Base-by-base conservation (phyloP, 2,888 invertebrate species). In the Hemaris fuciformis region DNA sequence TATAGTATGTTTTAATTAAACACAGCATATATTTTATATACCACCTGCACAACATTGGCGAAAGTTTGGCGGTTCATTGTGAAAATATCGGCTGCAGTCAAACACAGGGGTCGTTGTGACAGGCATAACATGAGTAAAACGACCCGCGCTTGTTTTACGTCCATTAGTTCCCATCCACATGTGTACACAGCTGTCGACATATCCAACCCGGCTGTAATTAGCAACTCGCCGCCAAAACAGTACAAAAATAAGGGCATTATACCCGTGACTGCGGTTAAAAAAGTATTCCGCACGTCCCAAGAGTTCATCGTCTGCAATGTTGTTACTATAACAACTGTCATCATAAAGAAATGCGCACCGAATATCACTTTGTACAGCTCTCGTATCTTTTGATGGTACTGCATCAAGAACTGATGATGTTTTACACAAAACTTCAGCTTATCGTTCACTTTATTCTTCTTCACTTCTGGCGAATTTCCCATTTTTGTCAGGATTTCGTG, bases 11-110 rank as follows among this genome's bases (percentile, higher is more conserved):
- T 60, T 76, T 75, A 86, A 72, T 86, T 85, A 67, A 85, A 85
- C 27, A 84, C 84, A 10, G 86, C 84, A 63, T 86, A 85, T 68
- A 86, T 82, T 75, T 85, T 85, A 63, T 87, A 87, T 57, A 87
- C 75, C 23, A 83, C 76, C 68, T 84, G 85, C 0, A 75, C 83
- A 3, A 87, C 77, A 15, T 80, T 67, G 0, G 83, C 85, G 60
- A 87, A 87, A 13, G 85, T 87, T 31, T 85, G 77, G 41, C 84
- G 74, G 56, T 83, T 84, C 85, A 87, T 86, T 7, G 81, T 64
- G 38, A 84, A 82, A 48, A 84, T 62, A 67, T 80, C 79, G 3
- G 83, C 84, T 2, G 87, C 86, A 2, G 83, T 85, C 62, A 86
- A 73, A 66, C 65, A 72, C 13, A 84, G 65, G 0, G 82, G 79